A percentile compares a stretch with the other conserved stretches of the same genome.
phyloP scores from a whole-genome alignment of 2,888 invertebrate genomes.

The Dinocampus coccinellae region DNA sequence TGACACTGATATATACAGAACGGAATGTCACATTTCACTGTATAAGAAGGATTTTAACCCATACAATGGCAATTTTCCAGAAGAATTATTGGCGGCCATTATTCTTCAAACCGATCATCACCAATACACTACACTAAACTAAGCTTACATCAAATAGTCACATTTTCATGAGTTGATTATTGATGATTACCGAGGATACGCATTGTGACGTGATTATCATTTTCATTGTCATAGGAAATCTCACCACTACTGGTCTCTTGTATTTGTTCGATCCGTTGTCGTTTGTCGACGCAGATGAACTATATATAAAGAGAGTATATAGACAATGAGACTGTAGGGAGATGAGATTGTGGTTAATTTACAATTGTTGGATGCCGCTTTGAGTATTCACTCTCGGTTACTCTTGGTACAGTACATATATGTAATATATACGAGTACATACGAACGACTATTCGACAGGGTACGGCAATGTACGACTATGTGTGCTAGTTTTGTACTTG shows the following conservation, averaged over 20 bases:
- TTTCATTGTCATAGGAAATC: background rate
- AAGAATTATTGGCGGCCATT: conserved; percentile 58
- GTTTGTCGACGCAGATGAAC: background rate
- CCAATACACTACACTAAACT: conserved; percentile 4
- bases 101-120: conserved; percentile 47
- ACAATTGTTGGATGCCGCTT: background rate
- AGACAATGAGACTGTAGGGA: background rate
- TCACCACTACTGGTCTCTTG: background rate
- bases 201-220: background rate
- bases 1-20: background rate
- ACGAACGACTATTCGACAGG: no score
- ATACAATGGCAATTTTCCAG: conserved; percentile 48
- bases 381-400: background rate
- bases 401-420: background rate
- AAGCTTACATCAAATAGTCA: background rate
- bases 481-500: no score
- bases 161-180: conserved; percentile 5
- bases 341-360: background rate
- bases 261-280: background rate
- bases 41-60: background rate
- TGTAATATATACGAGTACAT: background rate
- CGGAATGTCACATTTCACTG: background rate
- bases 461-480: no score
- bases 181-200: background rate
- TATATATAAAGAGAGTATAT: background rate